Conservation (phyloP, 2,888 invertebrate genomes). For the Harpagoxenus sublaevis region DNA sequence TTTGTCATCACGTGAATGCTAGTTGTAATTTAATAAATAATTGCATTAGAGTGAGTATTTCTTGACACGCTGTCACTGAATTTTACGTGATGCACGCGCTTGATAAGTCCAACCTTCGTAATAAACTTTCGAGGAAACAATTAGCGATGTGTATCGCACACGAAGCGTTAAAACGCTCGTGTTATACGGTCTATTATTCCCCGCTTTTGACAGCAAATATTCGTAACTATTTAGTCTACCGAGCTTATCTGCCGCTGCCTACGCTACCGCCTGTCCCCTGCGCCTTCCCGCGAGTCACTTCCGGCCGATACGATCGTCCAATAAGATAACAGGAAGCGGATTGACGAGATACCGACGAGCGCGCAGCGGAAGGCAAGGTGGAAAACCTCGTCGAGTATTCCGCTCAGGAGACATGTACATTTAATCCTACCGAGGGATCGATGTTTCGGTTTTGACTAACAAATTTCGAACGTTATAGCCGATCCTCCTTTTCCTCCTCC, state of each 20-base stretch:
- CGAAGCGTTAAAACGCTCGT: constrained; percentile 30
- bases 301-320: constrained; percentile 41
- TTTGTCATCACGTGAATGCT: background rate
- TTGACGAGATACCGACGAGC: constrained; percentile 13
- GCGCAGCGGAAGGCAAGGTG: background rate
- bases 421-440: constrained; percentile 37
- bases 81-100: background rate
- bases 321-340: constrained; percentile 40
- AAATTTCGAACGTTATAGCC: constrained; percentile 67
- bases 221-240: background rate
- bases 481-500: constrained; percentile 34
- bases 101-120: constrained; percentile 18
- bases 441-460: constrained; percentile 73
- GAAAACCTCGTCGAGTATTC: constrained; percentile 35
- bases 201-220: constrained; percentile 6
- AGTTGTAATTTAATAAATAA: background rate
- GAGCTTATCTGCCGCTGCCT: constrained; percentile 17
- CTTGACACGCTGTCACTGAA: background rate
- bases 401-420: constrained; percentile 4
- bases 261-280: constrained; percentile 4
- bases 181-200: constrained; percentile 4
- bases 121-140: constrained; percentile 12
- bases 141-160: constrained; percentile 10
- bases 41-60: no score
- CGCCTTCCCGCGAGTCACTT: constrained; percentile 27